These are phyloP conservation scores for Scaptomyza tumidula DNA, from an alignment of 2,888 invertebrate genomes.

Conservation along the genomic window DNA sequence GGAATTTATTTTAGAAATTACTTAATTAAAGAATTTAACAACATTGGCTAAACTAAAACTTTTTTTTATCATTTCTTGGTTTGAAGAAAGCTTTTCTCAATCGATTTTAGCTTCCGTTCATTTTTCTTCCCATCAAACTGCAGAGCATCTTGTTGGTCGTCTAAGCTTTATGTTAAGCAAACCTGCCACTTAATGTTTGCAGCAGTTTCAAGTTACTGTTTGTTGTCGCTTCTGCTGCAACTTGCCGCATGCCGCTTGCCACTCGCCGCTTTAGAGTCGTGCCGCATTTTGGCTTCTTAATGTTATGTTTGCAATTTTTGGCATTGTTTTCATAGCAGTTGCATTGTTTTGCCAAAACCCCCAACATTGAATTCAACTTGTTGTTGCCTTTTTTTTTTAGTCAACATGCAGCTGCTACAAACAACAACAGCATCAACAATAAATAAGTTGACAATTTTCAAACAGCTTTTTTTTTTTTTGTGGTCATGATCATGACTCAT, in stretches of 20 bases:
- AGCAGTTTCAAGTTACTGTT: slow-evolving; percentile 19
- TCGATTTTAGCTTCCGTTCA: too few relatives aligned
- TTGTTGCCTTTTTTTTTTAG: slow-evolving; percentile 18
- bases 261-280: slow-evolving; percentile 34
- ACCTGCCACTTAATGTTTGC: slow-evolving; percentile 1
- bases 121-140: background rate
- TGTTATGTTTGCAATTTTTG: slow-evolving; percentile 61
- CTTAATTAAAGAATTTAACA: too few relatives aligned
- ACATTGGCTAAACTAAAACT: too few relatives aligned
- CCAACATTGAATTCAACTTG: slow-evolving; percentile 38
- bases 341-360: slow-evolving; percentile 49
- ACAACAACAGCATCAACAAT: background rate
- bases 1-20: too few relatives aligned
- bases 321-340: slow-evolving; percentile 58
- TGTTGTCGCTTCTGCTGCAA: slow-evolving; percentile 32
- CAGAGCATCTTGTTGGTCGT: slow-evolving; percentile 16
- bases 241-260: slow-evolving; percentile 15
- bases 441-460: slow-evolving; percentile 19
- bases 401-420: slow-evolving; percentile 37
- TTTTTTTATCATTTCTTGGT: too few relatives aligned
- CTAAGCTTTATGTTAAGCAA: too few relatives aligned
- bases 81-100: too few relatives aligned
- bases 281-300: slow-evolving; percentile 51
- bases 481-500: slow-evolving; percentile 46
- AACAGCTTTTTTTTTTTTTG: slow-evolving; percentile 5